phyloP scores from a whole-genome alignment of 1,140 invertebrate genomes.

The Drosophila tsacasi region DNA sequence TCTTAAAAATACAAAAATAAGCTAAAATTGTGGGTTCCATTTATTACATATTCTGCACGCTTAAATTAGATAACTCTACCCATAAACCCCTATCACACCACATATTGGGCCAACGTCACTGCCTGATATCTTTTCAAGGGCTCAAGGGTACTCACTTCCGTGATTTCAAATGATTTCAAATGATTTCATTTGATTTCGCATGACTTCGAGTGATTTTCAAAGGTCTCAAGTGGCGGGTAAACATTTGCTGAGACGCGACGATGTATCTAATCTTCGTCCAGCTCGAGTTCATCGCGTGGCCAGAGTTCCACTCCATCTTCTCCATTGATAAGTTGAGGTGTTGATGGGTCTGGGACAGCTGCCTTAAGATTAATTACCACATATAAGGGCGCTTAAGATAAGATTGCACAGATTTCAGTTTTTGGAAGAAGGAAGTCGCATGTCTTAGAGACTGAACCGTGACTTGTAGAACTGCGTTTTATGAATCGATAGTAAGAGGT shows the following conservation, averaged over 20 bases:
- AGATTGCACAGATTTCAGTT: constrained; percentile 5
- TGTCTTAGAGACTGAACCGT: neutral
- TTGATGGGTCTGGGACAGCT: constrained; percentile 21
- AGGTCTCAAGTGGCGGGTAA: constrained; percentile 28
- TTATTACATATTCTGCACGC: neutral
- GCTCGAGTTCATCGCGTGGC: constrained; percentile 47
- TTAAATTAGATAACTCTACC: neutral
- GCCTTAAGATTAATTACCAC: constrained; percentile 47
- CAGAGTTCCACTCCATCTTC: constrained; percentile 31
- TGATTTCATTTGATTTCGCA: neutral
- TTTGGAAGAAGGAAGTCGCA: constrained; percentile 1
- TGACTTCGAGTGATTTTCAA: constrained; percentile 15
- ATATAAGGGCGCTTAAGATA: constrained; percentile 17
- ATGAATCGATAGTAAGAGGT: constrained; percentile 3
- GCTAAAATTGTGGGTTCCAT: neutral
- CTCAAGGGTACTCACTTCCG: neutral
- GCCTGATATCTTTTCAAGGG: constrained; percentile 7
- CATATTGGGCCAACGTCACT: neutral
- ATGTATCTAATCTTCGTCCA: constrained; percentile 48
- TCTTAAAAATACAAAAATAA: neutral
- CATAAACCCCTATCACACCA: neutral
- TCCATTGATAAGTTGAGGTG: constrained; percentile 32
- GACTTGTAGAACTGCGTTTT: constrained; percentile 9
- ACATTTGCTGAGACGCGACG: constrained; percentile 26
- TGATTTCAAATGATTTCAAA: neutral